Base-by-base conservation (phyloP, 2,888 invertebrate genomes). In the Ganaspis brasiliensis region DNA sequence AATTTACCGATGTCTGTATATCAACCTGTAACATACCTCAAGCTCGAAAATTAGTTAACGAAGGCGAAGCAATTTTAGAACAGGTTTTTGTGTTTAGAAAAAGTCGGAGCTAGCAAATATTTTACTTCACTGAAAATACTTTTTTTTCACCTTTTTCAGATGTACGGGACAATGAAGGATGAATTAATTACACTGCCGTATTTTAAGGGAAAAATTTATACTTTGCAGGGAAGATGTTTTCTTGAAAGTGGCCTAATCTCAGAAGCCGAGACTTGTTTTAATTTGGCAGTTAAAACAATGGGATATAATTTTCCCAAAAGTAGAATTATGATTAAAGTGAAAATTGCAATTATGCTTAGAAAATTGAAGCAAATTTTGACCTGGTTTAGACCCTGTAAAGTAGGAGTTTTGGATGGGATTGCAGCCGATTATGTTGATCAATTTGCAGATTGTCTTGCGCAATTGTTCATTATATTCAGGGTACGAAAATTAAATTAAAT, bases 1-100 rank as follows among this genome's bases (percentile, higher is more conserved):
- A 94, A 85, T 94, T 93, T 75, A 92, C 93, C 0, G 92, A 93
- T 76, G 87, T 95, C 9, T 94, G 94, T 83, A 91, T 94, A n/a
- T 90, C 92, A 24, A 91, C 90, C 12, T 89, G 88, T 49, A 95
- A 95, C 82, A 91, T 93, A 76, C 93, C 94, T 0, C 93, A 93
- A 89, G 94, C 94, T 1, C 90, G 93, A 73, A 92, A 92, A 74
- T 91, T 94, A 6, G 86, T 95, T 21, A 87, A 89, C 59, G 93
- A 94, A 84, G 93, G 93, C 14, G 91, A 93, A 77, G 83, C 84
- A 1, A 81, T 89, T 59, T 75, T 91, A 8, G 63, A 75, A 0
- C 74, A 85, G 76, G 91, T 89, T 77, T 31, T 9, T 9, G 45
- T 40, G 4, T 9, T 40, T 40, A 35, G 35, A 12, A 45, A 14